Conservation (phyloP, 2,113 vertebrate species). For the Seriola aureovittata region DNA sequence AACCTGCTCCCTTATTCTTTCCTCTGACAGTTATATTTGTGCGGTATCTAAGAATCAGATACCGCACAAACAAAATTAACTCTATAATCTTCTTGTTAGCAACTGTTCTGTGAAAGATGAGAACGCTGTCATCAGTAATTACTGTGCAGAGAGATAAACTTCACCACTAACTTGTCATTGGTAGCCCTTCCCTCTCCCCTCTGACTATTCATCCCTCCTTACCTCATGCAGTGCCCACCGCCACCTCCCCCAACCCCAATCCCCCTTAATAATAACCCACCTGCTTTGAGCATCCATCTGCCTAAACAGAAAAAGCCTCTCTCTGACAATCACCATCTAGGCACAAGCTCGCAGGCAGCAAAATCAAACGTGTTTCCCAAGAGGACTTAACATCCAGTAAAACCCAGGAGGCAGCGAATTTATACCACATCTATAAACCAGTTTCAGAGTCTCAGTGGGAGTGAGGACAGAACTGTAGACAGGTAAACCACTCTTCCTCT, state of each 20-base stretch:
- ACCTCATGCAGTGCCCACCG: constrained; percentile 49
- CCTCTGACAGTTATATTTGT: constrained; percentile 3
- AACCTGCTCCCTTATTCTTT: neutral
- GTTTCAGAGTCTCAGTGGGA: constrained; percentile 40
- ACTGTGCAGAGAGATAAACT: constrained; percentile 52
- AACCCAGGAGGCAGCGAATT: constrained; percentile 46
- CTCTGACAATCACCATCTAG: constrained; percentile 48
- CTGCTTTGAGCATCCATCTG: constrained; percentile 60
- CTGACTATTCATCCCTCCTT: constrained; percentile 63
- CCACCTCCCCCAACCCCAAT: constrained; percentile 5
- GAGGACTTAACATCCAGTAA: constrained; percentile 62
- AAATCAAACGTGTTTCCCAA: constrained; percentile 45
- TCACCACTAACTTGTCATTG: constrained; percentile 65
- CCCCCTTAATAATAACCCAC: constrained; percentile 70
- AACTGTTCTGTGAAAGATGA: constrained; percentile 61
- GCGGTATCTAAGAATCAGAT: constrained; percentile 22
- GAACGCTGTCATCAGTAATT: constrained; percentile 64
- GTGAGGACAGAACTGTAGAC: constrained; percentile 50
- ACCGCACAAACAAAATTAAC: constrained; percentile 42
- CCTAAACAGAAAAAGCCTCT: constrained; percentile 61
- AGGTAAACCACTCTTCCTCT: constrained; percentile 66
- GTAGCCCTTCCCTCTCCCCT: constrained; percentile 57
- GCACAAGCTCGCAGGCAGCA: constrained; percentile 48
- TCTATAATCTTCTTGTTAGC: constrained; percentile 50
- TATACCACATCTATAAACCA: constrained; percentile 38